Evolutionary conservation across 2,113 vertebrate species (phyloP), one percentile per base, ranked within the genome.

Genomic region (Perca flavescens): DNA sequence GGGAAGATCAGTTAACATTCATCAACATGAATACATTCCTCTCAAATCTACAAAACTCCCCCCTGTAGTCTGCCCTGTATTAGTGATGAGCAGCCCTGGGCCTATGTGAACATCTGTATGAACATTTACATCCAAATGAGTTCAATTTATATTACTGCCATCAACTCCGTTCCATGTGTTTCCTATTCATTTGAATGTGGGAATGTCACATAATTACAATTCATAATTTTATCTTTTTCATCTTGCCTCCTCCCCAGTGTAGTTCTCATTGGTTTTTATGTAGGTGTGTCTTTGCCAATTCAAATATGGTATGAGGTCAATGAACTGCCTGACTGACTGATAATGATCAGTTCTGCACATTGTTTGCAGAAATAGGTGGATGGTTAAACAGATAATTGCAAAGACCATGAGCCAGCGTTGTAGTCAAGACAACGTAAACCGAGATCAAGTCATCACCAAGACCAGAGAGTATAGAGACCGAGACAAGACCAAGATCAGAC

Each of bases 21-120:
- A 61, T 60, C 53, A 73, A 66, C 53, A 66, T 60, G 53, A 65
- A 60, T 34, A 54, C 58, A 25, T 70, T 25, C 19, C 25, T 63
- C 3, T 57, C 28, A 2, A 21, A 70, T 63, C 50, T 70, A 22
- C 47, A 56, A n/a, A 43, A 40, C 40, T 58, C 28, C 13, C 36
- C 19, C 15, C 15, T 25, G 36, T 70, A 56, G 76, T 83, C 66
- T 65, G 21, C 12, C 13, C 22, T 49, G 25, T 69, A 36, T 62
- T 22, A 34, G 67, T 40, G 36, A 34, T 49, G 36, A 54, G 12
- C 3, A 22, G 50, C 68, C 25, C 63, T 17, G 16, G 53, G 56
- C 31, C 8, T 7, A 9, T 15, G 74, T 21, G 13, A 36, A 28
- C 49, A 40, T 57, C 6, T 34, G 34, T 22, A 2, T 31, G 34